A percentile compares a stretch with the other conserved stretches of the same genome.
Conservation (phyloP, 1,140 invertebrate genomes). For the Penaeus japonicus region DNA sequence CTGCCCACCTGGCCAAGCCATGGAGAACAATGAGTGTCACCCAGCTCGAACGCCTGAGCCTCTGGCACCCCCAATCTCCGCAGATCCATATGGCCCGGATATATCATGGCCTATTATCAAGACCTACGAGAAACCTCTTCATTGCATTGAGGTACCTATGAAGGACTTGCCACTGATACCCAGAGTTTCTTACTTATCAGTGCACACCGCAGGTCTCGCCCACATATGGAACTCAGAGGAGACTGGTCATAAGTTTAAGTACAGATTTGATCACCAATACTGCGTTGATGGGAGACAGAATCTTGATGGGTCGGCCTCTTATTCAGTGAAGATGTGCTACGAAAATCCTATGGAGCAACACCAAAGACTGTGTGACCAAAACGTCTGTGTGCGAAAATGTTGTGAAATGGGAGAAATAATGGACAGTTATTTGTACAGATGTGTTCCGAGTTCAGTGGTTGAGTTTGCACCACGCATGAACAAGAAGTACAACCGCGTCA, state of each 20-base stretch:
- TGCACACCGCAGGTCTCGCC: not conserved
- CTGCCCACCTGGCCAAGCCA: constrained; percentile 16
- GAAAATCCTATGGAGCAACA: not conserved
- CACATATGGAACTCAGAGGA: not conserved
- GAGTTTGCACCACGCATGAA: not conserved
- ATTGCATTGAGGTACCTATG: not conserved
- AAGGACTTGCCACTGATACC: not conserved
- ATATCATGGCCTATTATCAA: not conserved
- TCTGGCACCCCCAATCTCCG: not conserved
- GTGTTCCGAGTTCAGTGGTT: not conserved
- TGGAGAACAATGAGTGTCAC: not conserved
- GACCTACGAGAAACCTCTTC: not conserved
- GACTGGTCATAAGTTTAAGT: not conserved
- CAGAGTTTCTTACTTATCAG: not conserved
- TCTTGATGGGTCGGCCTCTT: not conserved
- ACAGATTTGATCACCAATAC: not conserved
- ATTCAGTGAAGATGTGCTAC: constrained; percentile 23
- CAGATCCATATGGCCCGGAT: not conserved
- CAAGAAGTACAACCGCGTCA: not conserved
- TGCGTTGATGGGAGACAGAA: constrained; percentile 16
- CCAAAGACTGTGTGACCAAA: not conserved
- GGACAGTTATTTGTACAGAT: not conserved
- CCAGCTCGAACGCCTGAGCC: not conserved
- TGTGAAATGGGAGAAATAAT: not conserved
- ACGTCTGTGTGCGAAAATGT: constrained; percentile 28